phyloP scores from a whole-genome alignment of 2,113 vertebrate genomes.

The Anarrhichthys ocellatus region DNA sequence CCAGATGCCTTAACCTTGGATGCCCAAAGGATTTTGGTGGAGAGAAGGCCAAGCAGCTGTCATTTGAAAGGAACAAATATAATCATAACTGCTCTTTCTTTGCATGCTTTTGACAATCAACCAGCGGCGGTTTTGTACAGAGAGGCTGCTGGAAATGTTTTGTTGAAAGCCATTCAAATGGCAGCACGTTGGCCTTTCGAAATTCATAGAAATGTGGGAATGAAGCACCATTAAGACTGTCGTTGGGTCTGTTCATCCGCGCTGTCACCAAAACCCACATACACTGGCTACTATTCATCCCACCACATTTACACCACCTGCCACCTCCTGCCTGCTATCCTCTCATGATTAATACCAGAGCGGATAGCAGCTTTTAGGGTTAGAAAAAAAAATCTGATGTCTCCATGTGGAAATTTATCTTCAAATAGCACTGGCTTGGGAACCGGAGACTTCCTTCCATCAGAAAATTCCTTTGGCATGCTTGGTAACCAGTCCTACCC shows the following conservation, averaged over 20 bases:
- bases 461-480: constrained; percentile 28
- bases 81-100: constrained; percentile 46
- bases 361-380: not conserved
- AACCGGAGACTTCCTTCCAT: constrained; percentile 29
- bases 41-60: constrained; percentile 38
- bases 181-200: constrained; percentile 25
- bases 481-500: not conserved
- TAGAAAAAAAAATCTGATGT: not conserved
- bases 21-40: constrained; percentile 26
- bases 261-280: not conserved
- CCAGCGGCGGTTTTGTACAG: constrained; percentile 28
- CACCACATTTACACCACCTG: not conserved
- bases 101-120: constrained; percentile 47
- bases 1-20: constrained; percentile 59
- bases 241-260: not conserved
- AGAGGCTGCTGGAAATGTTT: constrained; percentile 30
- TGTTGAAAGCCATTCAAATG: constrained; percentile 44
- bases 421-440: constrained; percentile 12
- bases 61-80: constrained; percentile 53
- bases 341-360: not conserved
- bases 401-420: constrained; percentile 6
- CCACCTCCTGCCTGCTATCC: not conserved
- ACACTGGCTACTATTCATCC: not conserved
- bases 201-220: constrained; percentile 29
- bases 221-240: constrained; percentile 13